Conservation (phyloP, 2,113 vertebrate species). For the Spheniscus mendiculus region DNA sequence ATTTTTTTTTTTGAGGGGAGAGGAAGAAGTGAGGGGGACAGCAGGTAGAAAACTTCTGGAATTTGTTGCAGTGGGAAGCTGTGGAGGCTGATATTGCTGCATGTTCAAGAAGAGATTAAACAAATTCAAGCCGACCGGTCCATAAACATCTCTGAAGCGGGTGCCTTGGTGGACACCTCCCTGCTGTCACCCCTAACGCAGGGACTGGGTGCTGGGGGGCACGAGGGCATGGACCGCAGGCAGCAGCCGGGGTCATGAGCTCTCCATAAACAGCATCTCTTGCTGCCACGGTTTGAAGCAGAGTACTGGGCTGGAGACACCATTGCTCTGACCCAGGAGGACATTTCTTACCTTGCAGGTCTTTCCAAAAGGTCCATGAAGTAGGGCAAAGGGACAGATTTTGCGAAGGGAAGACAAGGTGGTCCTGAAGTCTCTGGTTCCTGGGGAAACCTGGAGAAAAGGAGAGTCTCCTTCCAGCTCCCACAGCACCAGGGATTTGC, state of each 20-base stretch:
- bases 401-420: neutral
- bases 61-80: neutral
- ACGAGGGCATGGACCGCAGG: rapidly evolving
- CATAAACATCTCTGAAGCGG: neutral
- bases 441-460: neutral
- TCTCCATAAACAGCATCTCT: neutral
- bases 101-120: neutral
- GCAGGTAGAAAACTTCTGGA: neutral
- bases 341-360: neutral
- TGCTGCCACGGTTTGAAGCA: neutral
- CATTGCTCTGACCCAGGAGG: neutral
- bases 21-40: neutral
- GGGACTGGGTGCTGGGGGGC: neutral
- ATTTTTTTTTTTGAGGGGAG: neutral
- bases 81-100: neutral
- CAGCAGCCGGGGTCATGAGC: neutral
- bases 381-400: neutral
- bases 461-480: neutral
- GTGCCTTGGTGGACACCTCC: neutral
- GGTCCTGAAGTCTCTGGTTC: neutral
- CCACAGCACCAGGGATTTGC: neutral
- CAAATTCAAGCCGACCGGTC: neutral
- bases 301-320: neutral
- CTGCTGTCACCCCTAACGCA: neutral
- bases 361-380: neutral